These are phyloP conservation scores for Tetramorium alpestre DNA, from an alignment of 1,140 invertebrate genomes.

Conservation along the genomic window DNA sequence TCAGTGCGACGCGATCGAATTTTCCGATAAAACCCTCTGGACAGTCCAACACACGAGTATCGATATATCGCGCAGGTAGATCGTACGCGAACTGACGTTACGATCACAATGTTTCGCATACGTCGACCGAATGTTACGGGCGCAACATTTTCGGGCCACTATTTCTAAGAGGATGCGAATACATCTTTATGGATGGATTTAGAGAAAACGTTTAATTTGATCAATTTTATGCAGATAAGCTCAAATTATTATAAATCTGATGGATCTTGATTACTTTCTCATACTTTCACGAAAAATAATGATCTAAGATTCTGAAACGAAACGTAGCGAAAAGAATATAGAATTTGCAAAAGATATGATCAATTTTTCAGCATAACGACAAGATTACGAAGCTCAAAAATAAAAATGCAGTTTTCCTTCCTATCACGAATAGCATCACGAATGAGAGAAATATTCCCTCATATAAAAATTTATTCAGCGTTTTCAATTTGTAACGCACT, in stretches of 20 bases:
- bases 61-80: conserved; percentile 58
- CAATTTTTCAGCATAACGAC: neutral
- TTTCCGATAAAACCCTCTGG: conserved; percentile 70
- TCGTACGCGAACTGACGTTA: conserved; percentile 42
- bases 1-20: conserved; percentile 68
- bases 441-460: neutral
- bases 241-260: neutral
- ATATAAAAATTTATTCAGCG: neutral
- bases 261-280: neutral
- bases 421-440: neutral
- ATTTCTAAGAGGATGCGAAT: conserved; percentile 11
- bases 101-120: conserved; percentile 36
- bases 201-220: conserved; percentile 8
- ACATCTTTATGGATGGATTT: neutral
- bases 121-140: conserved; percentile 52
- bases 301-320: neutral
- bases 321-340: neutral
- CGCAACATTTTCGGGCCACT: conserved; percentile 12
- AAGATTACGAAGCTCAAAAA: neutral
- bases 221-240: neutral
- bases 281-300: neutral
- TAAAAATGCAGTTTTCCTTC: neutral
- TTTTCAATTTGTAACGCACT: conserved; percentile 21
- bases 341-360: neutral
- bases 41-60: conserved; percentile 45